Evolutionary conservation across 2,113 vertebrate species (phyloP), one percentile per base, ranked within the genome.

Genomic region (Lampris incognitus): DNA sequence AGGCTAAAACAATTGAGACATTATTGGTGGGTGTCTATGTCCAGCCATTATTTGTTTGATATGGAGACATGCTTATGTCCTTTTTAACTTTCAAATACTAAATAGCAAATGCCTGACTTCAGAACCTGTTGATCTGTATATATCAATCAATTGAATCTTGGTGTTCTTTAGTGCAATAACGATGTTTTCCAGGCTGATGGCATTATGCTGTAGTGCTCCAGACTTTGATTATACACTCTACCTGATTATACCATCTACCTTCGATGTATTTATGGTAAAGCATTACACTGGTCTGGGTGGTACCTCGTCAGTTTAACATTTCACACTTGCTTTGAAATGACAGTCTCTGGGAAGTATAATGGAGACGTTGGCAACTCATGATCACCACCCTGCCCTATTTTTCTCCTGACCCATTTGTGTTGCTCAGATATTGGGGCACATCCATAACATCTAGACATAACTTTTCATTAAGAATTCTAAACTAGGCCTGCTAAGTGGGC

Each of bases 401-500:
- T 76, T 81, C 49, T 70, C 40, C 9, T 75, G 81, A 86, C 83
- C 81, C 62, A 78, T 79, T 87, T 89, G 38, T 61, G 37, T 50
- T 55, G 9, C 46, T n/a, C 1, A 64, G 76, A 46, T 62, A 54
- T 60, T 13, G 24, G 60, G 42, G 38, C 52, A 77, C 73, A 63
- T 68, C 62, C 10, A 63, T 72, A 79, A 65, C 46, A 40, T 82
- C 50, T 62, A 37, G 44, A 48, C 57, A 41, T 41, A 64, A 79
- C 68, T 79, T 78, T 13, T 83, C 87, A 85, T 82, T 68, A 74
- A 52, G 48, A 36, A 71, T 62, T 82, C 71, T 75, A 87, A 92
- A 84, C 74, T 77, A 71, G 81, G 81, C 62, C 74, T 50, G 8
- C 57, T 75, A 87, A 87, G 69, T 90, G 82, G 89, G 90, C 76